Conservation (phyloP, 2,888 invertebrate genomes). For the Cephus nigrinus region DNA sequence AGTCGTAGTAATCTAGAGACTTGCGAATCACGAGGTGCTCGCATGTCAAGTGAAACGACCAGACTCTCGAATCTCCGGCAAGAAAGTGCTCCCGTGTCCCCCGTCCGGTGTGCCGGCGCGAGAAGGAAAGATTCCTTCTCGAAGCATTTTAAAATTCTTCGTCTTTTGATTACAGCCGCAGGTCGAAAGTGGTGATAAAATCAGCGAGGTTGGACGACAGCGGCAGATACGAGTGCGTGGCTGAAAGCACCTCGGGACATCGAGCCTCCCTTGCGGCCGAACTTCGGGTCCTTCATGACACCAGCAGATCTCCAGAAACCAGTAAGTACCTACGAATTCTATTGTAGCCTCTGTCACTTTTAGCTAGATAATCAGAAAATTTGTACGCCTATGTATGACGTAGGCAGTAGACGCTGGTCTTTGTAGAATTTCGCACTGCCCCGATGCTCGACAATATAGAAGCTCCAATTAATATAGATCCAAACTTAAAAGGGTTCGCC, state of each 20-base stretch:
- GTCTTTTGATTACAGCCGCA: conserved; percentile 73
- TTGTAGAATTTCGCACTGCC: conserved; percentile 46
- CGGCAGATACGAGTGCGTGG: conserved; percentile 85
- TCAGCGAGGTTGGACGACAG: conserved; percentile 80
- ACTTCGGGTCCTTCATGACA: conserved; percentile 66
- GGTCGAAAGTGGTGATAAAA: conserved; percentile 85
- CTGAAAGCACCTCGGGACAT: conserved; percentile 76
- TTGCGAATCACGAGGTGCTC: no score
- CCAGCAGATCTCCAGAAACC: conserved; percentile 67
- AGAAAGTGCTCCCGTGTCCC: no score
- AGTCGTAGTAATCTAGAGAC: neutral
- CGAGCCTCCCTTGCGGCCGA: conserved; percentile 70
- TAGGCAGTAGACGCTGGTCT: conserved; percentile 9
- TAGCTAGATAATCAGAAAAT: neutral
- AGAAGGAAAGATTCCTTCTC: no score
- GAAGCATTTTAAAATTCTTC: no score
- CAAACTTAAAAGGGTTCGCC: neutral
- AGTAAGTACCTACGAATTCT: conserved; percentile 63
- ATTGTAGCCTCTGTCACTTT: neutral
- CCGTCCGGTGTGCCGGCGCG: no score
- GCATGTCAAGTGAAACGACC: no score
- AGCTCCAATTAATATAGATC: conserved; percentile 48
- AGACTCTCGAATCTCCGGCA: no score
- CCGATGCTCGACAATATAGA: conserved; percentile 46
- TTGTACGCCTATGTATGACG: neutral